These are phyloP conservation scores for Mythimna ferrago DNA, from an alignment of 2,888 invertebrate species.

Conservation along the genomic window DNA sequence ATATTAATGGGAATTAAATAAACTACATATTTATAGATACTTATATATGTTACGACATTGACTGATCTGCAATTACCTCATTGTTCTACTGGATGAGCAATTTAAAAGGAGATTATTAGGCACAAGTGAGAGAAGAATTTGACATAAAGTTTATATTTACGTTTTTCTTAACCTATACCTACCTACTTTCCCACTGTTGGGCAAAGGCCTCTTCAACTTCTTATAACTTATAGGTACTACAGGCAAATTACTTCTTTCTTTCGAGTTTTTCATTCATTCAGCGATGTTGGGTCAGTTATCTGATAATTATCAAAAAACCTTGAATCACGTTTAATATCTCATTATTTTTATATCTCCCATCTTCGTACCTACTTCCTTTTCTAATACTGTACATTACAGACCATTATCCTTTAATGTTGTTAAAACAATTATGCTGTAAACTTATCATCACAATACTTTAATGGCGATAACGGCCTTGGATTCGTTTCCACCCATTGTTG, in stretches of 20 bases:
- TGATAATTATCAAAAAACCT: constrained; percentile 20
- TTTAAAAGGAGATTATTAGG: no score
- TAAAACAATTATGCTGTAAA: constrained; percentile 55
- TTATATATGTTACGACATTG: no score
- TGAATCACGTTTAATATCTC: constrained; percentile 38
- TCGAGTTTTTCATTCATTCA: neutral
- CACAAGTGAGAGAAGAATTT: no score
- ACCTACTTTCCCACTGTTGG: no score
- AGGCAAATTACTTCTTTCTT: neutral
- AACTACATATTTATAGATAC: no score
- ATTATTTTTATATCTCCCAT: constrained; percentile 37
- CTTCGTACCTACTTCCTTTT: constrained; percentile 49
- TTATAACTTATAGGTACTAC: no score
- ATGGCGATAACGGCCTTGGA: constrained; percentile 65
- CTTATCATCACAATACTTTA: constrained; percentile 60
- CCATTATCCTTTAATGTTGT: constrained; percentile 53
- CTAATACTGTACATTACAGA: constrained; percentile 19
- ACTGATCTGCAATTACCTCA: no score
- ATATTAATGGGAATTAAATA: no score
- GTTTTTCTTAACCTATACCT: no score
- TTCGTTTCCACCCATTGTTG: constrained; percentile 73
- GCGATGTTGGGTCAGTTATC: neutral
- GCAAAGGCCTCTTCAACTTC: no score
- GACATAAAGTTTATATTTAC: no score
- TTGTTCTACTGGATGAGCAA: no score